Evolutionary conservation across 2,113 vertebrate genomes (phyloP), one percentile per base, ranked within the genome.

Genomic region (Planiliza haematocheilus): DNA sequence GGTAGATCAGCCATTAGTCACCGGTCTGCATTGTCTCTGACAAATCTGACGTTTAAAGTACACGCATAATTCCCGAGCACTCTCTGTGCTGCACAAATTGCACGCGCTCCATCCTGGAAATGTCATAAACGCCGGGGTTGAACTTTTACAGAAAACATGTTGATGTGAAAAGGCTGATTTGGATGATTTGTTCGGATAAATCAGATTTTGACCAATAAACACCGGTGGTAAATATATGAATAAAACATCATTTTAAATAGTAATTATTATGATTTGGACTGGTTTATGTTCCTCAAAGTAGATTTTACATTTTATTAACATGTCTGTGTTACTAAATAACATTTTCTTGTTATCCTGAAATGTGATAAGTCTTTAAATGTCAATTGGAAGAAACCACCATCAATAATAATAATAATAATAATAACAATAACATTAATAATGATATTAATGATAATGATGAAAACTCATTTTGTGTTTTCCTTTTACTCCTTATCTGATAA

Each of bases 21-120:
- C 79, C 64, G 52, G 72, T 70, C 73, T 50, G 61, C 62, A 77
- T 81, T 81, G 83, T 83, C 63, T 81, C 59, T 75, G 84, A 88
- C 81, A 90, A 90, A 86, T 87, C 56, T 84, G 81, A 89, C 50
- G 83, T 87, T 86, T 89, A 88, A 88, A 87, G 79, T 68, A 81
- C 87, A 85, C 10, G 30, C 61, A 57, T 86, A 72, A 66, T 88
- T 89, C 80, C 79, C 79, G 78, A 87, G 84, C 64, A 74, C 85
- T 73, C 68, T 52, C 49, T 56, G 55, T 76, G 76, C 48, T 20
- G 10, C 61, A 66, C 79, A 86, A 87, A 90, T 89, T 80, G 52
- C 77, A 56, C 16, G 9, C 17, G 0, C 74, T 89, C 84, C 63
- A 69, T 85, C 66, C 38, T 30, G 62, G 30, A 85, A 89, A 87